These are phyloP conservation scores for Apodemia mormo DNA, from an alignment of 2,888 invertebrate species.

Conservation along the genomic window DNA sequence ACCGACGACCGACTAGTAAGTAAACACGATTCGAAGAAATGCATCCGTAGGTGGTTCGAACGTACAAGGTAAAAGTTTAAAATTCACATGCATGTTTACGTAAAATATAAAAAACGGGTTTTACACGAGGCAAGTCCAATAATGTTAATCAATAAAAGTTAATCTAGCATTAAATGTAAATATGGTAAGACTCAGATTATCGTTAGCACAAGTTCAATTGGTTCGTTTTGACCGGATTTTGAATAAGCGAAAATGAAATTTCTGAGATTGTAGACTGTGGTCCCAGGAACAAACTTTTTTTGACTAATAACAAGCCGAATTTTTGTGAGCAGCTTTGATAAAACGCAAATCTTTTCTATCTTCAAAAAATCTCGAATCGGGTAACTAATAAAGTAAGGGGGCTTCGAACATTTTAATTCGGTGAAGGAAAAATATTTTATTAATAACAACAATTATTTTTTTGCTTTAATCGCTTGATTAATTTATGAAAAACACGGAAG, in stretches of 20 bases:
- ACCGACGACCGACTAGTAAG: constrained; percentile 32
- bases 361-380: too few species aligned
- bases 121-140: constrained; percentile 11
- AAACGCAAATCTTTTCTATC: too few species aligned
- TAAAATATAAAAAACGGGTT: constrained; percentile 16
- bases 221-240: not conserved
- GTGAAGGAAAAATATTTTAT: too few species aligned
- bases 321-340: too few species aligned
- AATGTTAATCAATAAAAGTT: constrained; percentile 13
- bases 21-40: constrained; percentile 32
- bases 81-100: constrained; percentile 19
- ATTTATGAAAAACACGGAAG: too few species aligned
- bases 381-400: too few species aligned
- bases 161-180: constrained; percentile 12
- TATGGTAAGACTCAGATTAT: not conserved
- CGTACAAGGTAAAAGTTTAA: constrained; percentile 18
- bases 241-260: not conserved
- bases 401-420: too few species aligned
- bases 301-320: too few species aligned
- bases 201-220: not conserved
- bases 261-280: not conserved
- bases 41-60: constrained; percentile 31
- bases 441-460: too few species aligned
- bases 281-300: too few species aligned
- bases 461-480: too few species aligned